These are phyloP conservation scores for Automeris io DNA, from an alignment of 2,888 invertebrate genomes.

Conservation along the genomic window DNA sequence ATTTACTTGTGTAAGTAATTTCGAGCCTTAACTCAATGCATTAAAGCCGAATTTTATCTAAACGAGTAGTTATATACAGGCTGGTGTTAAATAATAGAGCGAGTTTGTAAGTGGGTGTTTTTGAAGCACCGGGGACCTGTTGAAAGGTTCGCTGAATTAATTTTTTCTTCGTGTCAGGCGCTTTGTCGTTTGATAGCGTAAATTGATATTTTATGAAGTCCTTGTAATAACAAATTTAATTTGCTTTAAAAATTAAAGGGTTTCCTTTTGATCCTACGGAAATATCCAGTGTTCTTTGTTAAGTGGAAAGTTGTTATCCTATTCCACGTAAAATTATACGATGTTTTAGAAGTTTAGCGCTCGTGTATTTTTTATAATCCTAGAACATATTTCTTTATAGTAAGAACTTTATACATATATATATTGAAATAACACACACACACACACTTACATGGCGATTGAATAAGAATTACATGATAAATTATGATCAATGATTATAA, in stretches of 20 bases:
- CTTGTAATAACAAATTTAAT: neutral
- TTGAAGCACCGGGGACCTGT: constrained; percentile 45
- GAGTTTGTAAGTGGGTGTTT: constrained; percentile 45
- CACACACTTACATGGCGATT: too few species aligned
- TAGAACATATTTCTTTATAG: neutral
- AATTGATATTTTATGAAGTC: constrained; percentile 3
- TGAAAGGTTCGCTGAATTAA: constrained; percentile 27
- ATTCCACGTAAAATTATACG: neutral
- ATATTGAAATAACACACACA: too few species aligned
- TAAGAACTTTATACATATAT: too few species aligned
- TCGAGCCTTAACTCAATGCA: constrained; percentile 24
- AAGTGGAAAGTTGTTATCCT: neutral
- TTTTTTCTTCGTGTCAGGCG: constrained; percentile 3
- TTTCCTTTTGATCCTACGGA: neutral
- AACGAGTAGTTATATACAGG: constrained; percentile 23
- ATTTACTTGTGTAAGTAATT: constrained; percentile 24
- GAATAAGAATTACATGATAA: too few species aligned
- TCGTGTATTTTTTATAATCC: neutral
- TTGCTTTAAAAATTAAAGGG: neutral
- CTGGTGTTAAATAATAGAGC: constrained; percentile 48
- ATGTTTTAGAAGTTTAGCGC: neutral
- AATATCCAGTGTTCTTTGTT: neutral
- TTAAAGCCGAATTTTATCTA: constrained; percentile 24
- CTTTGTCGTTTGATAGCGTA: constrained; percentile 1
- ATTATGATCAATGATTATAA: too few species aligned